Percentiles rank a stretch among this genome's conserved stretches.
phyloP scores from a whole-genome alignment of 2,888 invertebrate species.

The Drosophila anomelani region DNA sequence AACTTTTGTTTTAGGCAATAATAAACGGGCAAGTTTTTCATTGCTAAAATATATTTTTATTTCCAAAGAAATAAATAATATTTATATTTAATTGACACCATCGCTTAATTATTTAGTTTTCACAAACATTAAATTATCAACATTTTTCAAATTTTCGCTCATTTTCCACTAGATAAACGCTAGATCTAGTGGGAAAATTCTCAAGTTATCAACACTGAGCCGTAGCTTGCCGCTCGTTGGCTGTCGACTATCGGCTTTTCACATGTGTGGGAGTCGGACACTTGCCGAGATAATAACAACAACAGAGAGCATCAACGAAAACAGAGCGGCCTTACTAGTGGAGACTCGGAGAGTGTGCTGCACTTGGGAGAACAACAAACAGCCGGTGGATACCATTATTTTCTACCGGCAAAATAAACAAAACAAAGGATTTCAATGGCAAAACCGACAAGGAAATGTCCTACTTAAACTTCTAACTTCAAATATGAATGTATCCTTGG shows the following conservation, averaged over 20 bases:
- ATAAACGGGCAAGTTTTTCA: too few relatives aligned
- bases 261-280: slow-evolving; percentile 42
- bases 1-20: too few relatives aligned
- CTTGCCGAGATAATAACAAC: slow-evolving; percentile 73
- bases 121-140: neutral
- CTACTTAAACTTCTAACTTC: neutral
- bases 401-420: slow-evolving; percentile 54
- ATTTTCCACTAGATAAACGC: neutral
- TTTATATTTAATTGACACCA: too few relatives aligned
- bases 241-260: slow-evolving; percentile 22
- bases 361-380: slow-evolving; percentile 23
- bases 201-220: neutral
- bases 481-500: neutral
- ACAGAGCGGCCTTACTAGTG: slow-evolving; percentile 47
- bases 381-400: slow-evolving; percentile 62
- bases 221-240: slow-evolving; percentile 11
- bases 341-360: slow-evolving; percentile 28
- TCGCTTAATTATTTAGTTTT: neutral
- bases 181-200: neutral
- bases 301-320: slow-evolving; percentile 71
- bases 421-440: neutral
- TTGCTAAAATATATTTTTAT: too few relatives aligned
- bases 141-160: neutral
- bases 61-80: too few relatives aligned
- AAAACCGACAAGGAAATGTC: neutral